Base-by-base conservation (phyloP, 2,113 vertebrate species). In the Megaptera novaeangliae region DNA sequence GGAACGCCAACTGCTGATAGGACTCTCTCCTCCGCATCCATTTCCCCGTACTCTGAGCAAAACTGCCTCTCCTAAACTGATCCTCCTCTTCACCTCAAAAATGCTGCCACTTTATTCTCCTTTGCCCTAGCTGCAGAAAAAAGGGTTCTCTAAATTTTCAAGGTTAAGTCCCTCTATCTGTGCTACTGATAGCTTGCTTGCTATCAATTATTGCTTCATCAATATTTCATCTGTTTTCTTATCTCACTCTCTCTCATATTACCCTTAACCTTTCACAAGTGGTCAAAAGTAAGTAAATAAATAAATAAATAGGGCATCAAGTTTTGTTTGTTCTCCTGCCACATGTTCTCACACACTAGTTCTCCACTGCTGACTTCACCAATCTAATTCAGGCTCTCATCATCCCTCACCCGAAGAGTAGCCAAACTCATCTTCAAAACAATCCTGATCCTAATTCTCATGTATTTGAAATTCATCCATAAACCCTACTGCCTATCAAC, bases 1-100 rank as follows among this genome's bases (percentile, higher is more conserved):
- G 86, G 64, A 93, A 96, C 52, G 86, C 23, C 18, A 64, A 68
- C 57, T 31, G 69, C 87, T 86, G 74, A 91, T 1, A 83, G 84
- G 41, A 59, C n/a, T 14, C 74, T 46, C 75, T 74, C 57, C 69
- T 36, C 55, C 80, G 44, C 80, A 83, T 92, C 64, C n/a, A 61
- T 69, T 97, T 96, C 74, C 64, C 29, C 29, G 29, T 49, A 68
- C 87, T 95, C 46, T 66, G 31, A 86, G 39, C 57, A 95, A 92
- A 85, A 92, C 6, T 64, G 21, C 55, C 9, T 95, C 52, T 63
- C 74, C 41, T 36, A 87, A 92, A 75, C 66, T 88, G 74, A 96
- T 41, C 81, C 81, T 94, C 72, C n/a, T 64, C 21, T 95, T 55
- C 7, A 57, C 55, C 59, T 86, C 36, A 89, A 86, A 96, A 96